Conservation (phyloP, 2,113 vertebrate genomes). For the Scomber scombrus region DNA sequence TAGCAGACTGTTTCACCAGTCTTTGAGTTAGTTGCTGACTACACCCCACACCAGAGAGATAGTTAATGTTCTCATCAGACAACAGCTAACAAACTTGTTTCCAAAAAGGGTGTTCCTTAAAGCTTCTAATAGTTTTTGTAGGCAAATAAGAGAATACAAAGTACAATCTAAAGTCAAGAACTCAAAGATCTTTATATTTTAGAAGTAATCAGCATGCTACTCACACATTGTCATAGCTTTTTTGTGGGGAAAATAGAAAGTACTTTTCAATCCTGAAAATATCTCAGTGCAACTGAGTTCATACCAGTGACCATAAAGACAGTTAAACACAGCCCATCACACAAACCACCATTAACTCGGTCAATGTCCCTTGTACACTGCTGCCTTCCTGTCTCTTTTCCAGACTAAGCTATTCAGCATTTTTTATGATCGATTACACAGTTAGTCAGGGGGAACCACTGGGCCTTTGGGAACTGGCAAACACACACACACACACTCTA, state of each 20-base stretch:
- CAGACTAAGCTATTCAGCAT: constrained; percentile 79
- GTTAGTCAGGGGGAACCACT: constrained; percentile 73
- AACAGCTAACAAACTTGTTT: not conserved
- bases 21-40: not conserved
- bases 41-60: not conserved
- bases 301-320: constrained; percentile 60
- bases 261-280: too few relatives aligned
- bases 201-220: too few relatives aligned
- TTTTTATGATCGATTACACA: constrained; percentile 82
- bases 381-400: constrained; percentile 63
- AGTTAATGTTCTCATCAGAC: not conserved
- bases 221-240: not conserved
- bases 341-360: constrained; percentile 75
- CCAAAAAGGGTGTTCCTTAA: not conserved
- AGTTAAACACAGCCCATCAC: constrained; percentile 48
- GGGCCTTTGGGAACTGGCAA: constrained; percentile 55
- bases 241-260: not conserved
- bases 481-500: constrained; percentile 46
- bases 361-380: constrained; percentile 74
- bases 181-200: not conserved
- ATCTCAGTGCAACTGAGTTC: constrained; percentile 34
- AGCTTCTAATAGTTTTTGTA: not conserved
- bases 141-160: not conserved
- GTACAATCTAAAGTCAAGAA: not conserved
- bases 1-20: not conserved